phyloP scores from a whole-genome alignment of 2,113 vertebrate species.

The Leiothrix lutea region DNA sequence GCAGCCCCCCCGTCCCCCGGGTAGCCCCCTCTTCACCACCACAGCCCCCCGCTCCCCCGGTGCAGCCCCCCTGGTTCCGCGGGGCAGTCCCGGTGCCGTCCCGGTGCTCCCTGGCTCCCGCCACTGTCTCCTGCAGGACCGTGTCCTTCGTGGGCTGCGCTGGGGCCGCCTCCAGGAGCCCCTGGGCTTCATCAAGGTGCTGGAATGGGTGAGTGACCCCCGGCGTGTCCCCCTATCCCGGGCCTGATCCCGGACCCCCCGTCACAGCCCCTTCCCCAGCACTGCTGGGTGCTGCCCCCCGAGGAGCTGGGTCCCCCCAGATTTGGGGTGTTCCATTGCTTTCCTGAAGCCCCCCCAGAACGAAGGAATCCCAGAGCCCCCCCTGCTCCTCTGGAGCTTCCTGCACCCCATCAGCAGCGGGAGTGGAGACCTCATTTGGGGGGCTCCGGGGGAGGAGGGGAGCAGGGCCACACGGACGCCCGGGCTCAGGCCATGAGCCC shows the following conservation, averaged over 20 bases:
- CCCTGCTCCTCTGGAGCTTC: neutral
- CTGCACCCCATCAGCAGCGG: neutral
- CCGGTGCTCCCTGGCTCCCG: neutral
- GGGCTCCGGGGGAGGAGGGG: neutral
- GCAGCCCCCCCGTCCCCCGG: neutral
- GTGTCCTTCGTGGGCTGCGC: slow-evolving; percentile 75
- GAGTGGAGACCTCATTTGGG: neutral
- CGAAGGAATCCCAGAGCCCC: fast-evolving
- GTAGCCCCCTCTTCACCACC: neutral
- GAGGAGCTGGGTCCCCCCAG: neutral
- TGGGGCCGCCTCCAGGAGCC: slow-evolving; percentile 87
- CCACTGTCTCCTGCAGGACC: slow-evolving; percentile 63
- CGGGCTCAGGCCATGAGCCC: neutral
- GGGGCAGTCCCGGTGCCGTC: neutral
- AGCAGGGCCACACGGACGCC: neutral
- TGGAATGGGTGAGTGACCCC: slow-evolving; percentile 86
- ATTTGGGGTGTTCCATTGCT: neutral
- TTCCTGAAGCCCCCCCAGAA: neutral
- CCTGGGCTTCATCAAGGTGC: slow-evolving; percentile 88
- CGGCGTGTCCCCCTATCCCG: neutral
- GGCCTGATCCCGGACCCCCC: neutral
- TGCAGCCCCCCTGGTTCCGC: no score
- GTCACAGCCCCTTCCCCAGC: neutral
- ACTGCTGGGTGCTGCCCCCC: neutral
- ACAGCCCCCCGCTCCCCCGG: neutral